These are phyloP conservation scores for Emmelina monodactyla DNA, from an alignment of 2,888 invertebrate species.

Conservation along the genomic window DNA sequence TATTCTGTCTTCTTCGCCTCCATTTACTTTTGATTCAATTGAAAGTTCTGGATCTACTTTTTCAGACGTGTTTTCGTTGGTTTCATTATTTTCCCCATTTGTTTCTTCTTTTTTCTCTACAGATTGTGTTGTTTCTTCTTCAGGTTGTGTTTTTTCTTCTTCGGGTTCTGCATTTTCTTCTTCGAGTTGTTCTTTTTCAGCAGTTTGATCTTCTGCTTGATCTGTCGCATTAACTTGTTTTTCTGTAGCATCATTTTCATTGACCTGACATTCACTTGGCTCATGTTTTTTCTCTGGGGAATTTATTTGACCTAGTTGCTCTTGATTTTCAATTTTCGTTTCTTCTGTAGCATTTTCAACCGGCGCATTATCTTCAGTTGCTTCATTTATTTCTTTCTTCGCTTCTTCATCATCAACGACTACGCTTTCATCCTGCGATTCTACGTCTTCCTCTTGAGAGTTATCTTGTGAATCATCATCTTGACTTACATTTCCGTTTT, in stretches of 20 bases:
- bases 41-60: conserved; percentile 10
- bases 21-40: not conserved
- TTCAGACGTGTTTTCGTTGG: conserved; percentile 12
- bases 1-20: conserved; percentile 1
- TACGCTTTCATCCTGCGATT: conserved; percentile 4
- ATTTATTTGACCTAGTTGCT: no score
- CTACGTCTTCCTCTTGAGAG: conserved; percentile 7
- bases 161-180: conserved; percentile 8
- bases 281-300: no score
- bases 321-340: conserved; percentile 6
- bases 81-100: conserved; percentile 13
- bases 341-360: conserved; percentile 15
- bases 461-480: conserved; percentile 9
- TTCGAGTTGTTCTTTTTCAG: conserved; percentile 4
- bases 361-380: conserved; percentile 7
- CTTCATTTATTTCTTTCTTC: conserved; percentile 4
- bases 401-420: not conserved
- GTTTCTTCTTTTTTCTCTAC: not conserved
- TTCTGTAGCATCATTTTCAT: conserved; percentile 13
- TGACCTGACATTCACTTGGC: conserved; percentile 12
- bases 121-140: not conserved
- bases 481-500: conserved; percentile 4
- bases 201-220: conserved; percentile 3
- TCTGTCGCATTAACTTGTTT: conserved; percentile 6
- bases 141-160: conserved; percentile 3